Evolutionary conservation across 2,113 vertebrate genomes (phyloP), one percentile per base, ranked within the genome.

Genomic region (Hyaena hyaena): DNA sequence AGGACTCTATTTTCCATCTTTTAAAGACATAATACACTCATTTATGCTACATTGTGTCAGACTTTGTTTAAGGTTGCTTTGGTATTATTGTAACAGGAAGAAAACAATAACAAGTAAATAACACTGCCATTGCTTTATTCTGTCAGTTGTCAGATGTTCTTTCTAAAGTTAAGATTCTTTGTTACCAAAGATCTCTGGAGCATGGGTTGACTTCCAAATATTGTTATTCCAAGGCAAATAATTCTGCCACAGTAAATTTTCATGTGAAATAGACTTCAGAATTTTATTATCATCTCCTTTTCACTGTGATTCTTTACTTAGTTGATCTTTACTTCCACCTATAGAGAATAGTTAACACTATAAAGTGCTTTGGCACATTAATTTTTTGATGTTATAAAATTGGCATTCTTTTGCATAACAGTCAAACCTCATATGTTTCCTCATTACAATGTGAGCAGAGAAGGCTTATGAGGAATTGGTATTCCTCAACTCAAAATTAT

Each of bases 91-190:
- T 35, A 87, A 89, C 61, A 63, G 85, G 81, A 81, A 93, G 11
- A 81, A 87, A 74, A 80, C 5, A 65, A 48, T 53, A 63, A 24
- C 15, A 43, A 92, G 35, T 26, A 88, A 83, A 79, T 50, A 69
- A 61, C 77, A 35, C 43, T 43, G 65, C 3, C 15, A 55, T 5
- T 19, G 53, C 31, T 98, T 77, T 96, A 23, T 96, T 97, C 95
- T 76, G 66, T 6, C 68, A 91, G 55, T 82, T 87, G 58, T 83
- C 73, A 58, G 83, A 85, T 65, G 5, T 45, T 93, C 33, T 43
- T 89, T 63, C 63, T 87, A 83, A 89, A 96, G 61, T 58, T 0
- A 61, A 53, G 6, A 31, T 39, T 66, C 1, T 58, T 83, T 88
- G 39, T 50, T 45, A 74, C 74, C 63, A 48, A 28, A 86, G 26